Percentiles rank a stretch among this genome's conserved stretches.
Conservation (phyloP, 2,797 vertebrate species). For the Acanthurus tractus region DNA sequence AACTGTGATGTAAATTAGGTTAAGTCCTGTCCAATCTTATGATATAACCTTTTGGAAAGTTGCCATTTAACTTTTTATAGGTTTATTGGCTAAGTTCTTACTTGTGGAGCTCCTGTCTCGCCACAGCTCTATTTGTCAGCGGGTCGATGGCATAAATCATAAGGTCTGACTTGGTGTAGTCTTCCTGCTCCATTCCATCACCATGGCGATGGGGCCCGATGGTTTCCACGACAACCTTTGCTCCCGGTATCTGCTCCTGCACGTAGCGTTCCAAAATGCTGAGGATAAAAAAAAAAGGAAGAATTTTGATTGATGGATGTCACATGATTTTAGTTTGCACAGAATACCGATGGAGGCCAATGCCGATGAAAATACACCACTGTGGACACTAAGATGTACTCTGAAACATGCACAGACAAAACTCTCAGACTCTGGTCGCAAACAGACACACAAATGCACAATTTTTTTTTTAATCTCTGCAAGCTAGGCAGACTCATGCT, state of each 20-base stretch:
- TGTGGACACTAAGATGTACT: neutral
- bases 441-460: neutral
- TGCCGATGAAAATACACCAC: constrained; percentile 1
- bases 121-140: constrained; percentile 94
- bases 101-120: constrained; percentile 95
- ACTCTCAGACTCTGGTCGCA: neutral
- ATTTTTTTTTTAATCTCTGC: constrained; percentile 3
- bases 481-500: constrained; percentile 29
- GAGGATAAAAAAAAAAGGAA: constrained; percentile 17
- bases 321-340: neutral
- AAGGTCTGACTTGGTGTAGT: constrained; percentile 95
- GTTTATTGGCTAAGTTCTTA: constrained; percentile 79
- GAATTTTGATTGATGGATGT: constrained; percentile 2
- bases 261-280: constrained; percentile 95
- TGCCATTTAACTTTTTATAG: constrained; percentile 12
- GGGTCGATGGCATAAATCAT: constrained; percentile 98
- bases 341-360: neutral
- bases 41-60: constrained; percentile 10
- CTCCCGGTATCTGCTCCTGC: constrained; percentile 96
- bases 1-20: constrained; percentile 10
- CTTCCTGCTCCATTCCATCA: constrained; percentile 93
- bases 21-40: neutral
- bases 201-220: constrained; percentile 92
- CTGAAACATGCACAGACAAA: constrained; percentile 13
- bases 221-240: constrained; percentile 95